Percentiles rank a stretch among this genome's conserved stretches.
Conservation (phyloP, 2,888 invertebrate species). For the Andrena minutula region DNA sequence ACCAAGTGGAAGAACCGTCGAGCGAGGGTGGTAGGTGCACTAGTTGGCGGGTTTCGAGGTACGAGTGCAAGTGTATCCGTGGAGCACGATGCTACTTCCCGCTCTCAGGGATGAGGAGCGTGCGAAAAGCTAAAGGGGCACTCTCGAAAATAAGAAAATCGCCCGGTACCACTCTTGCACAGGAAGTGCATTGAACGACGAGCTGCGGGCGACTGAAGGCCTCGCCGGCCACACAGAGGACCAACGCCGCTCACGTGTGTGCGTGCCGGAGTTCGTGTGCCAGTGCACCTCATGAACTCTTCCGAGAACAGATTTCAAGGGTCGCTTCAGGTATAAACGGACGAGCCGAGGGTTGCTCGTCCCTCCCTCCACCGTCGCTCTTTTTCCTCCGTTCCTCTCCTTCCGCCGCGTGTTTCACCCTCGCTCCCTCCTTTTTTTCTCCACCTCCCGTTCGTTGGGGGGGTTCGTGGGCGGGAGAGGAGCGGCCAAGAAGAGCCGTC, state of each 20-base stretch:
- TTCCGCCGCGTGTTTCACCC: conserved; percentile 35
- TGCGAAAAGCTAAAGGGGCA: conserved; percentile 16
- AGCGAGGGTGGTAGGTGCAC: background rate
- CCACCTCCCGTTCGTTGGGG: background rate
- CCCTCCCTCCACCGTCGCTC: background rate
- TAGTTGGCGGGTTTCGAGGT: background rate
- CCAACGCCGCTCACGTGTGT: conserved; percentile 39
- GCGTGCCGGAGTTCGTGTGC: conserved; percentile 37
- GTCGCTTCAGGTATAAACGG: conserved; percentile 79
- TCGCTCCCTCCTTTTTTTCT: conserved; percentile 29
- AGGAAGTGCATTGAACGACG: conserved; percentile 73
- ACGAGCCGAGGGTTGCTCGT: conserved; percentile 70
- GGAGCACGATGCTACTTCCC: background rate
- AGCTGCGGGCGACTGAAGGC: conserved; percentile 75
- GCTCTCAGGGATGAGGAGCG: background rate
- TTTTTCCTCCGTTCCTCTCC: conserved; percentile 37
- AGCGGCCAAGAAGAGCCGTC: conserved; percentile 46
- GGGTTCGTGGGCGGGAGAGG: conserved; percentile 45
- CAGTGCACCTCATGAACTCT: conserved; percentile 67
- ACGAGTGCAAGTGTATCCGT: background rate
- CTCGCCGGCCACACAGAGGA: conserved; percentile 46
- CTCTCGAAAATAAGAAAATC: conserved; percentile 36
- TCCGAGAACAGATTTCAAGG: conserved; percentile 80
- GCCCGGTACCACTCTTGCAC: conserved; percentile 23
- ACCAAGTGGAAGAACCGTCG: no score